Percentiles rank a stretch among this genome's conserved stretches.
These are phyloP conservation scores for Piscicola geometra DNA, from an alignment of 2,888 invertebrate genomes.

Conservation along the genomic window DNA sequence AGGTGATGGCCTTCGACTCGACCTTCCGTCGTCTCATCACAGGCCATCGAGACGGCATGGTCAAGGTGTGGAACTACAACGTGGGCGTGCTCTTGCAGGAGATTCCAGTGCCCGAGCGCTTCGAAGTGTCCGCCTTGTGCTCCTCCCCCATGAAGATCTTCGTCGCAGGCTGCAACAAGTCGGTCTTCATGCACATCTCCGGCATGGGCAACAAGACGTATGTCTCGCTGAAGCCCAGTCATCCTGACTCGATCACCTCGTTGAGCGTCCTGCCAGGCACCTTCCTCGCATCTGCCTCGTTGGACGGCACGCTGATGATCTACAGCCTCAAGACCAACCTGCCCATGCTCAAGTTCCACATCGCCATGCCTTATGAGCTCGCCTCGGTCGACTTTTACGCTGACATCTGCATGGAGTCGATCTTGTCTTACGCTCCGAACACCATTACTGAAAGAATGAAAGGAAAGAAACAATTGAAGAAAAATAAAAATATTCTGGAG, in stretches of 20 bases:
- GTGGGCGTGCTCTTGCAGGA: slow-evolving; percentile 63
- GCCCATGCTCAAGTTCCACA: slow-evolving; percentile 20
- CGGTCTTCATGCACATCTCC: slow-evolving; percentile 38
- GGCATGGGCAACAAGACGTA: slow-evolving; percentile 24
- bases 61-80: slow-evolving; percentile 81
- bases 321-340: slow-evolving; percentile 64
- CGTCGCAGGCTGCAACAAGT: slow-evolving; percentile 72
- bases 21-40: slow-evolving; percentile 70
- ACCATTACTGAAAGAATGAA: neutral
- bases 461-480: neutral
- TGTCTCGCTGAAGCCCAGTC: slow-evolving; percentile 53
- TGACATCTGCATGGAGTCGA: neutral
- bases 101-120: slow-evolving; percentile 55
- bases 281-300: slow-evolving; percentile 62
- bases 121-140: slow-evolving; percentile 61
- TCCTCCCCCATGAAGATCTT: slow-evolving; percentile 64
- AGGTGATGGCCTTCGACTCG: slow-evolving; percentile 72
- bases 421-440: neutral
- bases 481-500: no score
- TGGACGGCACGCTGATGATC: slow-evolving; percentile 73
- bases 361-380: neutral
- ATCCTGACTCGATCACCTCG: slow-evolving; percentile 71
- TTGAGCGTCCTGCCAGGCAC: slow-evolving; percentile 60
- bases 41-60: slow-evolving; percentile 72
- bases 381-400: slow-evolving; percentile 31